phyloP scores from a whole-genome alignment of 2,888 invertebrate genomes.

The Lepidocyrtoides sp. region DNA sequence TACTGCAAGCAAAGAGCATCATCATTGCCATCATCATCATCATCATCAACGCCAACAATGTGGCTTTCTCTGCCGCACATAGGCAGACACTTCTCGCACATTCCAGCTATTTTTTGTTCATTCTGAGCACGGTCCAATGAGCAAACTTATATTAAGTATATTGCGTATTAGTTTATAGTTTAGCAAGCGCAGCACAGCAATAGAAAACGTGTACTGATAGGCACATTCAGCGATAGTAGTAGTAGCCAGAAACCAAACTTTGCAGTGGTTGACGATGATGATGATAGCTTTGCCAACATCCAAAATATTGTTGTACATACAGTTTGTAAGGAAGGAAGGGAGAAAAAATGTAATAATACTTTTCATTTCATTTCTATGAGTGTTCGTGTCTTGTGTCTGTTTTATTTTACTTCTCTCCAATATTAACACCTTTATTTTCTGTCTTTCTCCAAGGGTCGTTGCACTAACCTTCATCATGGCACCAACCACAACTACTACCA shows the following conservation, averaged over 20 bases:
- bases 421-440: slow-evolving; percentile 35
- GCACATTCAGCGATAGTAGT: neutral
- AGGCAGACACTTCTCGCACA: neutral
- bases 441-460: slow-evolving; percentile 26
- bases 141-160: slow-evolving; percentile 62
- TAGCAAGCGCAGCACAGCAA: slow-evolving; percentile 20
- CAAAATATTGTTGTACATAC: slow-evolving; percentile 21
- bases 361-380: slow-evolving; percentile 25
- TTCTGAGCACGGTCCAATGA: slow-evolving; percentile 66
- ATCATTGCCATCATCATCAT: slow-evolving; percentile 40
- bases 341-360: slow-evolving; percentile 35
- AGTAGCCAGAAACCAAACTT: slow-evolving; percentile 1
- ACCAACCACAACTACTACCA: neutral
- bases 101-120: slow-evolving; percentile 60
- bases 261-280: neutral
- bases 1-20: slow-evolving; percentile 31
- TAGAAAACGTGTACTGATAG: slow-evolving; percentile 2
- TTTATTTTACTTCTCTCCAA: slow-evolving; percentile 23
- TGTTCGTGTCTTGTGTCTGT: slow-evolving; percentile 17
- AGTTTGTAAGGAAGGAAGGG: neutral
- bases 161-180: slow-evolving; percentile 54
- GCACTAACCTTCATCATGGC: slow-evolving; percentile 67
- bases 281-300: slow-evolving; percentile 13
- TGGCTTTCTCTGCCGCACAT: slow-evolving; percentile 29
- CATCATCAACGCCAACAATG: slow-evolving; percentile 47